Conservation (phyloP, 1,140 invertebrate genomes). For the Atopsyche davidsoni region DNA sequence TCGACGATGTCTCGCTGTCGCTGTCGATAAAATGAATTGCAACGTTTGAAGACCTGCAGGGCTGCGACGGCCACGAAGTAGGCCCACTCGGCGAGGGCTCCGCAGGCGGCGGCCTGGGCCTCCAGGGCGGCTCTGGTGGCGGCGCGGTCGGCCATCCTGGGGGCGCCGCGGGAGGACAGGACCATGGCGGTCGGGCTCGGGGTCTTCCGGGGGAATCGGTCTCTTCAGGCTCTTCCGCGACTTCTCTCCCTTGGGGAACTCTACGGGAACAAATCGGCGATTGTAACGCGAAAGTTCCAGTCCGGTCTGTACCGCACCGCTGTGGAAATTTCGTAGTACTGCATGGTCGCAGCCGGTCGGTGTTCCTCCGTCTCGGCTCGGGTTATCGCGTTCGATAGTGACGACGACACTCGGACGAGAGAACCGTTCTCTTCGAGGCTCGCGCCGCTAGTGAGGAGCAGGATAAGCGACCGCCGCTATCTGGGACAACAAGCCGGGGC, state of each 20-base stretch:
- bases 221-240: no score
- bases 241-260: neutral
- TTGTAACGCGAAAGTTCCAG: conserved; percentile 6
- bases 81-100: conserved; percentile 21
- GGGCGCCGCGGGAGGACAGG: conserved; percentile 5
- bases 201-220: no score
- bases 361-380: neutral
- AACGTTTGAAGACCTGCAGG: conserved; percentile 21
- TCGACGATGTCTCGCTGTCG: no score
- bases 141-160: conserved; percentile 8
- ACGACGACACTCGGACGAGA: neutral
- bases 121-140: conserved; percentile 9
- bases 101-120: conserved; percentile 20
- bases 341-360: no score
- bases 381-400: neutral
- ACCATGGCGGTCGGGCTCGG: no score
- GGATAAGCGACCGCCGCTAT: no score
- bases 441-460: neutral
- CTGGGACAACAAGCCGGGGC: no score
- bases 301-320: conserved; percentile 8
- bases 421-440: neutral
- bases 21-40: neutral
- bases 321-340: neutral
- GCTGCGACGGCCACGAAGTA: conserved; percentile 19
- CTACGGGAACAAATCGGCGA: conserved; percentile 8